These are phyloP conservation scores for Oedothorax gibbosus DNA, from an alignment of 1,140 invertebrate species.

Conservation along the genomic window DNA sequence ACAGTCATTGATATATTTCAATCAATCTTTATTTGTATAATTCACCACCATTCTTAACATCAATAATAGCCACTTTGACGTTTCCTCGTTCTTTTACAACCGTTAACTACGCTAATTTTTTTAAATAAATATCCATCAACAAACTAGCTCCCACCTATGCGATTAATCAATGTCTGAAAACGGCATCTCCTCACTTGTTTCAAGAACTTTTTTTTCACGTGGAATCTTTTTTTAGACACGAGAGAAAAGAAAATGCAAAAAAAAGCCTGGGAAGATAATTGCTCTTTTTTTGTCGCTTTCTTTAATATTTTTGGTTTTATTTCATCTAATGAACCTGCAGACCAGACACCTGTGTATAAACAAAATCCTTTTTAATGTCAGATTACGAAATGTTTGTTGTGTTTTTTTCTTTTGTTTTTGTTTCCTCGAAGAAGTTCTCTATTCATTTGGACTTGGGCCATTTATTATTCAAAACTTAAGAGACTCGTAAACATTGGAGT, in stretches of 20 bases:
- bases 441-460: too few species aligned
- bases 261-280: slow-evolving; percentile 25
- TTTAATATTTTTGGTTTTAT: slow-evolving; percentile 10
- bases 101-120: slow-evolving; percentile 7
- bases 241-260: slow-evolving; percentile 4
- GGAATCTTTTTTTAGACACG: slow-evolving; percentile 19
- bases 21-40: too few species aligned
- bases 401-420: background rate
- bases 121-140: slow-evolving; percentile 10
- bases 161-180: slow-evolving; percentile 32
- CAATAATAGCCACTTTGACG: too few species aligned
- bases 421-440: too few species aligned
- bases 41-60: too few species aligned
- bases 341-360: slow-evolving; percentile 21
- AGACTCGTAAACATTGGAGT: too few species aligned
- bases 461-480: too few species aligned
- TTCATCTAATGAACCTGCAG: slow-evolving; percentile 19
- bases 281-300: background rate
- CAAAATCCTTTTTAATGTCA: slow-evolving; percentile 22
- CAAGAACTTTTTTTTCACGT: slow-evolving; percentile 12
- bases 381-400: slow-evolving; percentile 14
- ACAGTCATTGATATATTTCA: too few species aligned
- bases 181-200: slow-evolving; percentile 8
- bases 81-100: background rate
- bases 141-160: background rate